phyloP scores from a whole-genome alignment of 1,140 invertebrate genomes.

The Triops longicaudatus region DNA sequence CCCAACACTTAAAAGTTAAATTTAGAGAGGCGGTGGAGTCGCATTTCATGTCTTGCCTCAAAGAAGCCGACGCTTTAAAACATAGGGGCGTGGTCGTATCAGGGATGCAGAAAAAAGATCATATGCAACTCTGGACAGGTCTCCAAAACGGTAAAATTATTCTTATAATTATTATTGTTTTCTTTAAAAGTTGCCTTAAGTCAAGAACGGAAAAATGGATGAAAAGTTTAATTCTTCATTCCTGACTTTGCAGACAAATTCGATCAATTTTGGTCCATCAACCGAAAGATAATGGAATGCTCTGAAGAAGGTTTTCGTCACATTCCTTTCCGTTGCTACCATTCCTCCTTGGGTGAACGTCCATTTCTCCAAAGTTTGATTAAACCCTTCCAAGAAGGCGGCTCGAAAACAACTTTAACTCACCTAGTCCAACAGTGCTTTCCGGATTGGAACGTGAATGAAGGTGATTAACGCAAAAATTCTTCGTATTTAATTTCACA shows the following conservation, averaged over 20 bases:
- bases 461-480: conserved; percentile 36
- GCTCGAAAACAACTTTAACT: conserved; percentile 60
- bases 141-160: conserved; percentile 81
- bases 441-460: conserved; percentile 46
- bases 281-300: conserved; percentile 86
- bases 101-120: conserved; percentile 95
- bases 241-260: conserved; percentile 70
- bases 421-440: conserved; percentile 63
- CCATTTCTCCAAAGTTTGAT: conserved; percentile 59
- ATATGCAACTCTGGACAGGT: conserved; percentile 91
- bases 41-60: conserved; percentile 88
- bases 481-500: not conserved
- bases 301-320: conserved; percentile 74
- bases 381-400: conserved; percentile 61
- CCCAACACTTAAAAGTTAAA: conserved; percentile 34
- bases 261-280: conserved; percentile 97
- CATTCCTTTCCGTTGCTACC: conserved; percentile 84
- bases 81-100: conserved; percentile 84
- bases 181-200: too few species aligned
- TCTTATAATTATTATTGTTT: too few species aligned
- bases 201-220: too few species aligned
- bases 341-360: conserved; percentile 33
- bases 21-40: conserved; percentile 82
- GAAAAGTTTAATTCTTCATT: too few species aligned
- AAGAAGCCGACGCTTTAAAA: conserved; percentile 96